Evolutionary conservation across 2,113 vertebrate genomes (phyloP), one percentile per base, ranked within the genome.

Genomic region (Pangasianodon hypophthalmus): DNA sequence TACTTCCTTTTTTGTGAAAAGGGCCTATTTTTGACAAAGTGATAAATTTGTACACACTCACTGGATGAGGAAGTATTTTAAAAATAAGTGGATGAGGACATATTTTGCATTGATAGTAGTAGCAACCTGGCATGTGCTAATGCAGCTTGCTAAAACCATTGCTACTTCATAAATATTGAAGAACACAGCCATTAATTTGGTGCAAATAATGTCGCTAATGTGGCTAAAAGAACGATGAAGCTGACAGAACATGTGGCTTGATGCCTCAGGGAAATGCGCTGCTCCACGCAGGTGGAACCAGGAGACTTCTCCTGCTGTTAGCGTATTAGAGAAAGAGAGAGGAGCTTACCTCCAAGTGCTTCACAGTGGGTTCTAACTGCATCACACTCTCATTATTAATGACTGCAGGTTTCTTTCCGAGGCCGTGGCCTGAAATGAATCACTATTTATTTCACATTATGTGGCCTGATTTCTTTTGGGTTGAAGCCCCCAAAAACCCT

Each of bases 371-470:
- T 71, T 87, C 88, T 29, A 83, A 87, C 73, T 85, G 90, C 88
- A 88, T 75, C 64, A 37, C 58, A 50, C 88, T 85, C 87, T 88
- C 88, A 85, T 90, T 88, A 88, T 91, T 88, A 90, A 91, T 91
- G 86, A 89, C 86, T 85, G 41, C 88, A 85, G 87, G 60, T 64
- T 91, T 87, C 85, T 86, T 62, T 83, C 81, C 37, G 32, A 89
- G 82, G 67, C 82, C 79, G 3, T 83, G 82, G 18, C 83, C 56
- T 87, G 79, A 84, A 87, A 89, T 89, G 29, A 89, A 87, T 80
- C 83, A 87, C 71, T 80, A n/a, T 69, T 86, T 82, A 58, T 82
- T 86, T 71, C 64, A 7, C 64, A 84, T 54, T 73, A 88, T 26
- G 8, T 56, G 54, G 81, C 54, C 54, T 60, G 82, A 85, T 85